Base-by-base conservation (phyloP, 2,113 vertebrate species). In the Brienomyrus brachyistius region DNA sequence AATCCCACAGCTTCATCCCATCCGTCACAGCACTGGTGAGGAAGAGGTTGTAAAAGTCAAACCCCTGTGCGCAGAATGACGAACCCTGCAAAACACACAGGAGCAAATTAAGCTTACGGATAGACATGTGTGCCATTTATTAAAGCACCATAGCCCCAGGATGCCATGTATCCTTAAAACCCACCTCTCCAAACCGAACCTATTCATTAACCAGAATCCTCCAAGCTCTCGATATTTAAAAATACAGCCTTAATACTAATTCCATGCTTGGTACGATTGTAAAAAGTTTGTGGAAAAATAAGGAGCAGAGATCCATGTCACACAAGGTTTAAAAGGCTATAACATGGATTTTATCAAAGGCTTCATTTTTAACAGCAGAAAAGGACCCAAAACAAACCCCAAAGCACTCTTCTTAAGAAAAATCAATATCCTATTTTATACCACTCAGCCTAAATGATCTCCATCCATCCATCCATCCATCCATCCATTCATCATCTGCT, bases 1-100 rank as follows among this genome's bases (percentile, higher is more conserved):
- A 91, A 93, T 98, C 98, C 98, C 98, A 99, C 4, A 98, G 91
- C 92, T 96, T 97, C 31, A 98, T 90, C 6, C 96, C 97, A 23
- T 98, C 97, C 3, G 96, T 97, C 56, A 95, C 1, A 40, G 98
- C 97, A 35, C 95, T 93, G 19, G 97, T 98, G 66, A 97, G 92
- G 89, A 98, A 98, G 62, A 98, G 96, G 92, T 97, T 97, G 89
- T 97, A 98, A 2, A 92, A 95, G 91, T 96, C 96, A 0, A 92
- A 86, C 0, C 92, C 91, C 70, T 97, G 97, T 82, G 95, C 89
- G 4, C 93, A 94, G 91, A 97, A 98, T 1, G 94, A 91, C 0
- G 97, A 98, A 2, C 97, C 98, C 98, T 98, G 90, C 27, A 92
- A 95, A 86, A 91, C 4, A 90, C 35, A 23, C 27, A 56, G 15